phyloP scores from a whole-genome alignment of 2,888 invertebrate species.

The Cordilura impudica region DNA sequence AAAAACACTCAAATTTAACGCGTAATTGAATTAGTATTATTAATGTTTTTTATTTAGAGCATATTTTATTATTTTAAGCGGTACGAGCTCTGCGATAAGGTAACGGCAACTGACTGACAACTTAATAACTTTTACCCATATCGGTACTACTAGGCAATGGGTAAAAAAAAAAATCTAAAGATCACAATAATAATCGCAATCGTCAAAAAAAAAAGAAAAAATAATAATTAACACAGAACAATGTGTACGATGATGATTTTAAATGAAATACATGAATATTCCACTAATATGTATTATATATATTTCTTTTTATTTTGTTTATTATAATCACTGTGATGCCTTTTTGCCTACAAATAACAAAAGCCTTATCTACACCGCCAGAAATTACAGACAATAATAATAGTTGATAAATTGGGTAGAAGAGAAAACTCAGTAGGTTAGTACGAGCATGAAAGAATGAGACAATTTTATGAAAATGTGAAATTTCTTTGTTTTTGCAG shows the following conservation, averaged over 20 bases:
- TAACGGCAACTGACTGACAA: constrained; percentile 55
- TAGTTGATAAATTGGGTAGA: no score
- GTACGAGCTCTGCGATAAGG: constrained; percentile 56
- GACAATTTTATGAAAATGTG: not conserved
- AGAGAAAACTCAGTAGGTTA: not conserved
- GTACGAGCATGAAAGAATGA: not conserved
- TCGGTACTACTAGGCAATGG: constrained; percentile 51
- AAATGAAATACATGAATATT: constrained; percentile 21
- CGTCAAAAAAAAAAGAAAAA: not conserved
- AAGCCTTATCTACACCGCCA: constrained; percentile 52
- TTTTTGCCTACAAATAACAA: constrained; percentile 37
- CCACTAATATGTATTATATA: not conserved
- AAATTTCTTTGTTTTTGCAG: not conserved
- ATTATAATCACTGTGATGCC: constrained; percentile 43
- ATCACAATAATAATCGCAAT: constrained; percentile 50
- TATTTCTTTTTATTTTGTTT: not conserved
- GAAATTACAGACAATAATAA: constrained; percentile 31
- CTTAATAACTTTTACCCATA: constrained; percentile 52
- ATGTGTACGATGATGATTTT: constrained; percentile 38
- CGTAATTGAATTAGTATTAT: not conserved
- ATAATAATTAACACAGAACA: constrained; percentile 32
- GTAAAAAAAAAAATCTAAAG: constrained; percentile 44
- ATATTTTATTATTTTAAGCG: constrained; percentile 32
- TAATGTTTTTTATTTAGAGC: constrained; percentile 18
- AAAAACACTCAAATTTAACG: not conserved